phyloP scores from a whole-genome alignment of 2,797 vertebrate genomes.

The Enteromius mattozi region DNA sequence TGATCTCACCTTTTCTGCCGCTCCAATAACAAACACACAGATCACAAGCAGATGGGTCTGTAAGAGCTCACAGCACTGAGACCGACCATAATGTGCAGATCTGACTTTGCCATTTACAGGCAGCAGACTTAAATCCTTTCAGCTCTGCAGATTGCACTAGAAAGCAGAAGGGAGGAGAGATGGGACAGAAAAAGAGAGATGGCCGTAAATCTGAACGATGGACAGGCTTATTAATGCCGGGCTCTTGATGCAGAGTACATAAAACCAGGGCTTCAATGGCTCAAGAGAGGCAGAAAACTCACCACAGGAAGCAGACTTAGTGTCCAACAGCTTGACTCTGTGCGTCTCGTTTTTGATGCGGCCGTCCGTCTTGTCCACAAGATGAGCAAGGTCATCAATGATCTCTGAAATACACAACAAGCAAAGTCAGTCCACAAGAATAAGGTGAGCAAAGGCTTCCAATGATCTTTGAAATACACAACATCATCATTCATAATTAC shows the following conservation, averaged over 20 bases:
- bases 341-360: conserved; percentile 87
- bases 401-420: conserved; percentile 81
- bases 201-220: conserved; percentile 37
- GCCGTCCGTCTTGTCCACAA: conserved; percentile 91
- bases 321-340: conserved; percentile 89
- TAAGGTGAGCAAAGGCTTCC: conserved; percentile 77
- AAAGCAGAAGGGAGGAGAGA: background rate
- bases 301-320: conserved; percentile 93
- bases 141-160: background rate
- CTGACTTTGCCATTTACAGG: conserved; percentile 45
- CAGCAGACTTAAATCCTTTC: background rate
- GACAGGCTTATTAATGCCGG: conserved; percentile 28
- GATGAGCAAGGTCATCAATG: conserved; percentile 90
- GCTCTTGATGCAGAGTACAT: conserved; percentile 25
- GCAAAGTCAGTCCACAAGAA: background rate
- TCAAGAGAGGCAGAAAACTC: conserved; percentile 64
- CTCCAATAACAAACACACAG: conserved; percentile 34
- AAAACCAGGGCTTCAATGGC: conserved; percentile 46
- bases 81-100: conserved; percentile 7
- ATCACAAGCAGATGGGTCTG: conserved; percentile 33
- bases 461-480: background rate
- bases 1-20: conserved; percentile 46
- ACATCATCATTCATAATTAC: background rate
- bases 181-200: background rate
- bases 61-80: conserved; percentile 23